Percentiles rank a stretch among this genome's conserved stretches.
Conservation (phyloP, 2,797 vertebrate genomes). For the Sebastes baramenuke region DNA sequence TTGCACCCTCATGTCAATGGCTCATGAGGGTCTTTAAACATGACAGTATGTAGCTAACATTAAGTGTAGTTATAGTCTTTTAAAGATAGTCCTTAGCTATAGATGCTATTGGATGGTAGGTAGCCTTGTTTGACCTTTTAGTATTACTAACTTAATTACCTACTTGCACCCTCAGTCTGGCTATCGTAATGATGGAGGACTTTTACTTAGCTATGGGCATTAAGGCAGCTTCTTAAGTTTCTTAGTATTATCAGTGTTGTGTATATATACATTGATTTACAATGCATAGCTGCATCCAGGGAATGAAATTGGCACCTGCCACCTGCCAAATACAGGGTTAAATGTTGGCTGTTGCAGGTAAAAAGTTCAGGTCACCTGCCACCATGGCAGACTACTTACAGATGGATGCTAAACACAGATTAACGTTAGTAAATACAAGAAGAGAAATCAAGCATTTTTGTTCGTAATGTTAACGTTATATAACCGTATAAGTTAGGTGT, state of each 20-base stretch:
- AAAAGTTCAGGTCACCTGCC: too few relatives aligned
- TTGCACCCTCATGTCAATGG: too few relatives aligned
- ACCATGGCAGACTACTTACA: too few relatives aligned
- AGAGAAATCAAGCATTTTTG: too few relatives aligned
- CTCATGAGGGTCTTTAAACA: too few relatives aligned
- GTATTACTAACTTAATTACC: not conserved
- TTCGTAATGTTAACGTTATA: too few relatives aligned
- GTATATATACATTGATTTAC: slow-evolving; percentile 10
- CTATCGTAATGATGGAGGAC: slow-evolving; percentile 2
- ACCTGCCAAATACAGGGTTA: too few relatives aligned
- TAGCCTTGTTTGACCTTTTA: slow-evolving; percentile 55
- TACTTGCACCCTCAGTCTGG: not conserved
- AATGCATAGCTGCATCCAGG: slow-evolving; percentile 3
- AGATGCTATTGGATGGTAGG: slow-evolving; percentile 11
- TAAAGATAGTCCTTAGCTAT: not conserved
- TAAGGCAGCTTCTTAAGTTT: not conserved
- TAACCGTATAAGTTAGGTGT: slow-evolving; percentile 6
- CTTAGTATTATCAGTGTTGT: not conserved
- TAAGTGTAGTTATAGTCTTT: too few relatives aligned
- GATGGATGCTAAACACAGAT: too few relatives aligned
- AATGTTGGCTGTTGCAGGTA: not conserved
- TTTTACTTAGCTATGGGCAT: not conserved
- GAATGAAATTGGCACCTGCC: too few relatives aligned
- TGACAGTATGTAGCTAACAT: too few relatives aligned
- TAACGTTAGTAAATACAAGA: too few relatives aligned